Conservation (phyloP, 1,140 invertebrate genomes). For the Sitophilus oryzae region DNA sequence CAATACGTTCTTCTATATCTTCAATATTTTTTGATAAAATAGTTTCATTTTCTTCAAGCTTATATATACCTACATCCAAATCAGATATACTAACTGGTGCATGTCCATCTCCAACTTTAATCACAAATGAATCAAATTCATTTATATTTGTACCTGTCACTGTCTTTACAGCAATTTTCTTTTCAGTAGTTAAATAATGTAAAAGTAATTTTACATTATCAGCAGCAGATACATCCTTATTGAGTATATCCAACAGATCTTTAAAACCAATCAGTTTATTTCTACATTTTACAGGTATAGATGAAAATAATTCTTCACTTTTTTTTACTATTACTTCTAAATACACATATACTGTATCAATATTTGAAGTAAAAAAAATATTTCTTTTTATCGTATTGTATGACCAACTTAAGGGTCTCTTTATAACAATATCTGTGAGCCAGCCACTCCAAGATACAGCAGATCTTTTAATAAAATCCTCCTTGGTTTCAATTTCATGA, state of each 20-base stretch:
- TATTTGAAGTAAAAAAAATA: slow-evolving; percentile 23
- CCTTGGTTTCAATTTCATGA: slow-evolving; percentile 34
- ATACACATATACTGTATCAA: slow-evolving; percentile 28
- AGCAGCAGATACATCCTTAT: slow-evolving; percentile 20
- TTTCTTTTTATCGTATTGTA: slow-evolving; percentile 41
- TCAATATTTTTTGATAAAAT: slow-evolving; percentile 39
- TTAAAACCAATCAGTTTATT: slow-evolving; percentile 36
- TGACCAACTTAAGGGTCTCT: slow-evolving; percentile 42
- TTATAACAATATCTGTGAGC: slow-evolving; percentile 40
- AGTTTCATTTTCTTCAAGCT: slow-evolving; percentile 41
- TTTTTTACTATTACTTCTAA: slow-evolving; percentile 29
- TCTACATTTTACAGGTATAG: slow-evolving; percentile 26
- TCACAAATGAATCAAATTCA: slow-evolving; percentile 26
- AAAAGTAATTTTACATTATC: slow-evolving; percentile 34
- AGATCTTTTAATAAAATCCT: slow-evolving; percentile 35
- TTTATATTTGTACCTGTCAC: slow-evolving; percentile 13
- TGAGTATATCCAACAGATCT: slow-evolving; percentile 26
- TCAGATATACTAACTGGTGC: slow-evolving; percentile 31
- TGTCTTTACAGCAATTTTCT: slow-evolving; percentile 24
- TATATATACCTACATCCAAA: slow-evolving; percentile 39
- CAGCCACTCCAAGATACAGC: slow-evolving; percentile 40
- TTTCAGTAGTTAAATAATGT: slow-evolving; percentile 29
- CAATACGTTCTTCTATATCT: slow-evolving; percentile 40
- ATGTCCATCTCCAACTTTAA: slow-evolving; percentile 35
- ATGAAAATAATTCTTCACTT: slow-evolving; percentile 21